These are phyloP conservation scores for Leptopilina clavipes DNA, from an alignment of 1,140 invertebrate genomes.

Conservation along the genomic window DNA sequence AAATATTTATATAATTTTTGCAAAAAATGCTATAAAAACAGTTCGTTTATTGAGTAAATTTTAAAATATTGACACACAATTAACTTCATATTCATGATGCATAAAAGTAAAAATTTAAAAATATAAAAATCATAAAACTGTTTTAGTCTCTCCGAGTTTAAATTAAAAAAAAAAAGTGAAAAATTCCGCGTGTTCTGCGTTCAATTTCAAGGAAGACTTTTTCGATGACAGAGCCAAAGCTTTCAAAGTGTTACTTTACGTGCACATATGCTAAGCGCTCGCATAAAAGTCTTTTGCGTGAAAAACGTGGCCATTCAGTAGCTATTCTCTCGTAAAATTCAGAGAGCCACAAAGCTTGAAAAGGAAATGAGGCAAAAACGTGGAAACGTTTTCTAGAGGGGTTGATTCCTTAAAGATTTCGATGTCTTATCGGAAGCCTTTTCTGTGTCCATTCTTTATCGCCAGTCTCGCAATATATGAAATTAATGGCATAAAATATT, in stretches of 20 bases:
- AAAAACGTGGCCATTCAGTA: conserved; percentile 26
- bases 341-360: conserved; percentile 20
- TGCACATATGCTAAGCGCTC: conserved; percentile 23
- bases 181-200: background rate
- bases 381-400: conserved; percentile 5
- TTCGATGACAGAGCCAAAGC: conserved; percentile 12
- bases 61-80: no score
- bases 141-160: no score
- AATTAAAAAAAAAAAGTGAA: background rate
- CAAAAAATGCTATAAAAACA: no score
- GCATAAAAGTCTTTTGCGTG: conserved; percentile 26
- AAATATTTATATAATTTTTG: no score
- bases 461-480: background rate
- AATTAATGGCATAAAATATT: background rate
- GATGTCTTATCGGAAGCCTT: background rate
- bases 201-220: background rate
- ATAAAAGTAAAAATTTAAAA: no score
- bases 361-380: conserved; percentile 22
- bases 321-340: conserved; percentile 31
- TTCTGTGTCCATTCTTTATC: conserved; percentile 1
- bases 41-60: no score
- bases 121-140: no score
- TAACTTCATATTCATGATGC: no score
- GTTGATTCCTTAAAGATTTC: conserved; percentile 14
- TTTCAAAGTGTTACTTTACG: conserved; percentile 15